Evolutionary conservation across 2,797 vertebrate genomes (phyloP).

Genomic region (Pogoniulus pusillus): DNA sequence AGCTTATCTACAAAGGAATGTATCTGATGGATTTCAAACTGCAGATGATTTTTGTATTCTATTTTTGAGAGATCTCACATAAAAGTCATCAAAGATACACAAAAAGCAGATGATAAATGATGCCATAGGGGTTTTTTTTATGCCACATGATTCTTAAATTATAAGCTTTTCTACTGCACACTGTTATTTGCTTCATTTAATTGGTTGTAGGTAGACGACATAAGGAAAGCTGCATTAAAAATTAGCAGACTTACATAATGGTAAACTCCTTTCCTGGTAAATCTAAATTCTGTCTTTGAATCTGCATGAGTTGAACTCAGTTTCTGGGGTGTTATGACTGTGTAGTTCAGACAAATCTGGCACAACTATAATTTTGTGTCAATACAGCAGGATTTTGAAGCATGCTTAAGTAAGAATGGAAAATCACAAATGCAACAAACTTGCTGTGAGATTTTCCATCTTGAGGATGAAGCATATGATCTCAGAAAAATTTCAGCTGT

Average conservation of each 20-base stretch:
- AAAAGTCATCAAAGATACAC: background rate
- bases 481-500: background rate
- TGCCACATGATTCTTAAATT: constrained; percentile 9
- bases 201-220: background rate
- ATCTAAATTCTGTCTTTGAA: background rate
- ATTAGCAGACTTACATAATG: background rate
- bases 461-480: background rate
- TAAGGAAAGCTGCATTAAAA: constrained; percentile 6
- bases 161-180: background rate
- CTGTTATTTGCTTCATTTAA: constrained; percentile 19
- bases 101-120: background rate
- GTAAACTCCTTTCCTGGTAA: background rate
- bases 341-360: background rate
- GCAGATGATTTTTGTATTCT: background rate
- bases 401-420: background rate
- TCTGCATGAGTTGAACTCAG: background rate
- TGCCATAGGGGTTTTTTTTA: background rate
- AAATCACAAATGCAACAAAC: background rate
- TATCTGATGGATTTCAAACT: background rate
- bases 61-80: background rate
- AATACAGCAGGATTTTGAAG: background rate
- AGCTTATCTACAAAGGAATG: background rate
- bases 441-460: background rate
- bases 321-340: background rate
- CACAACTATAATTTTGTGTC: background rate